These are phyloP conservation scores for Xestia c-nigrum DNA, from an alignment of 2,888 invertebrate genomes.

Conservation along the genomic window DNA sequence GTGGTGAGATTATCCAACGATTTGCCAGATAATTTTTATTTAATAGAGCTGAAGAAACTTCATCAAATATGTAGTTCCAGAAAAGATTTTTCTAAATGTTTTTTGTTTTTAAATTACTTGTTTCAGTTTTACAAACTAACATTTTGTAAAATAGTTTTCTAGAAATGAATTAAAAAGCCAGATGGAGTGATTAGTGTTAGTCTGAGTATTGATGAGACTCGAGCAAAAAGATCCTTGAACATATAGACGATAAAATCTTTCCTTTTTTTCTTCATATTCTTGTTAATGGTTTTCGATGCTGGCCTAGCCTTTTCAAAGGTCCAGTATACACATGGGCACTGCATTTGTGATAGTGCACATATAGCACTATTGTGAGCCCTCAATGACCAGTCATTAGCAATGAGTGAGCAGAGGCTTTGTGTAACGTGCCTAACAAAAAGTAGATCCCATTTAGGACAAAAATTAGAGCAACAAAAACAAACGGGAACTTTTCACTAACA, in stretches of 20 bases:
- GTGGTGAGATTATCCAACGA: not conserved
- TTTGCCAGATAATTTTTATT: not conserved
- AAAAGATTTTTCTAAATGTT: not conserved
- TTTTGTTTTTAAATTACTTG: not conserved
- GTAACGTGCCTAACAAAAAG: constrained; percentile 6
- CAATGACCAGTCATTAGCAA: constrained; percentile 46
- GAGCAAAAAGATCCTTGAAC: not conserved
- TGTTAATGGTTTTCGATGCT: not conserved
- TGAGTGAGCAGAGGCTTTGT: constrained; percentile 12
- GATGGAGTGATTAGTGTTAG: not conserved
- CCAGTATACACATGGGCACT: constrained; percentile 7
- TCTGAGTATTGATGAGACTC: no score
- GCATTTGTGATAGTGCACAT: constrained; percentile 5
- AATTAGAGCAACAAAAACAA: not conserved
- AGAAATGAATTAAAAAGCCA: not conserved
- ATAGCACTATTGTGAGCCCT: constrained; percentile 23
- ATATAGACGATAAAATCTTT: not conserved
- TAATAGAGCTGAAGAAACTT: no score
- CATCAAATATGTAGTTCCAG: not conserved
- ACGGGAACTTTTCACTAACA: not conserved
- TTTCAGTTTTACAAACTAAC: not conserved
- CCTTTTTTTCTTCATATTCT: not conserved
- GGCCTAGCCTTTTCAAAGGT: constrained; percentile 11
- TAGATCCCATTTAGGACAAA: not conserved
- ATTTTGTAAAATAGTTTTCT: not conserved